Conservation (phyloP, 2,797 vertebrate genomes). For the Smutsia temminckii region DNA sequence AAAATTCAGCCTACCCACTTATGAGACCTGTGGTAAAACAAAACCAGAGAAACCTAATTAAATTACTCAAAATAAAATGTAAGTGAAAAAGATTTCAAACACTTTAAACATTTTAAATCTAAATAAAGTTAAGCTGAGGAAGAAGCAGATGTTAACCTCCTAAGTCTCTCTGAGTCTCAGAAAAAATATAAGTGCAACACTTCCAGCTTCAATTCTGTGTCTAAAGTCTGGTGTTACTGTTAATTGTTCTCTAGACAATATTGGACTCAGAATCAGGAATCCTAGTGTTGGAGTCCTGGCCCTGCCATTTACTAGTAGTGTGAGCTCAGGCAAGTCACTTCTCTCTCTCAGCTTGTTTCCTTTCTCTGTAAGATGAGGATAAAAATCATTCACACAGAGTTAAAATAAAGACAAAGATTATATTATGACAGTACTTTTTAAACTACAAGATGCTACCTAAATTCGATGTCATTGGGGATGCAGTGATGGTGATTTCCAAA, state of each 20-base stretch:
- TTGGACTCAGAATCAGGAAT: too few relatives aligned
- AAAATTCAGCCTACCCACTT: background rate
- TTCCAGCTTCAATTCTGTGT: background rate
- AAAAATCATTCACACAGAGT: background rate
- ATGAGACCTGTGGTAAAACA: background rate
- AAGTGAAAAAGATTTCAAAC: conserved; percentile 5
- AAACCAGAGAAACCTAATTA: background rate
- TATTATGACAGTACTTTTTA: background rate
- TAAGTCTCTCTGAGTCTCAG: background rate
- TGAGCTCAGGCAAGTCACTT: background rate
- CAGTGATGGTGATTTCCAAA: background rate
- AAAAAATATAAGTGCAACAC: background rate
- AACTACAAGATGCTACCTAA: background rate
- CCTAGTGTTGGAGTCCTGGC: background rate
- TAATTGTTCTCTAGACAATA: too few relatives aligned
- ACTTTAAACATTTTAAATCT: background rate
- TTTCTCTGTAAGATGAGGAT: background rate
- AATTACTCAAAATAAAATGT: background rate
- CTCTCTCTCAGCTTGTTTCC: background rate
- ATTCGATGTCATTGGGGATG: background rate
- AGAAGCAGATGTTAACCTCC: background rate
- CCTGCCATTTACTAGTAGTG: background rate
- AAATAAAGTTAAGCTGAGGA: conserved; percentile 22
- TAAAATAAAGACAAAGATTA: background rate
- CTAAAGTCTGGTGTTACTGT: background rate